Conservation (phyloP, 2,797 vertebrate genomes). For the Sebastes nivosus region DNA sequence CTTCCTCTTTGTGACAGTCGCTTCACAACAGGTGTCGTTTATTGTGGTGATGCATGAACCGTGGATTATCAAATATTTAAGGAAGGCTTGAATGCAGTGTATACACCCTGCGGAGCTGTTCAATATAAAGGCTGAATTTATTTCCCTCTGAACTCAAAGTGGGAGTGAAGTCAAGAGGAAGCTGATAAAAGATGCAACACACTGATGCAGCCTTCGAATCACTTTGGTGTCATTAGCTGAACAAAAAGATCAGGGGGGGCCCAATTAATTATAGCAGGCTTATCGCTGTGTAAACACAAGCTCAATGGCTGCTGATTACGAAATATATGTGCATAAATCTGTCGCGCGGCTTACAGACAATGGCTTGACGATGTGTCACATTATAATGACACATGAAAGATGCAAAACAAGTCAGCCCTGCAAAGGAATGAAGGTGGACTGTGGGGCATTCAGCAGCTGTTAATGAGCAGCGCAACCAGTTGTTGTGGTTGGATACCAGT, state of each 20-base stretch:
- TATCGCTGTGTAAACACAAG: conserved; percentile 10
- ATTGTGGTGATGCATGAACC: background rate
- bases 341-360: background rate
- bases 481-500: conserved; percentile 32
- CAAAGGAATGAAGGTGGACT: conserved; percentile 54
- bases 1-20: conserved; percentile 41
- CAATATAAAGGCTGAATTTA: conserved; percentile 1
- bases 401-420: conserved; percentile 48
- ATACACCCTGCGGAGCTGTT: conserved; percentile 19
- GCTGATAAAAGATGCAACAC: conserved; percentile 32
- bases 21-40: background rate
- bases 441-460: background rate
- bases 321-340: conserved; percentile 38
- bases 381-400: background rate
- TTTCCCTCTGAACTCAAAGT: conserved; percentile 2
- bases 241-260: conserved; percentile 6
- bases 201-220: background rate
- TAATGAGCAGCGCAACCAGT: conserved; percentile 17
- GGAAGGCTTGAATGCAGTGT: background rate
- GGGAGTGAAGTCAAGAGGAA: background rate
- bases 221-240: conserved; percentile 36
- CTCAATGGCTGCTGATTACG: conserved; percentile 18
- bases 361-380: background rate
- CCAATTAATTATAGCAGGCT: conserved; percentile 32
- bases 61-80: conserved; percentile 22